phyloP scores from a whole-genome alignment of 2,113 vertebrate species.

The Strigops habroptila region DNA sequence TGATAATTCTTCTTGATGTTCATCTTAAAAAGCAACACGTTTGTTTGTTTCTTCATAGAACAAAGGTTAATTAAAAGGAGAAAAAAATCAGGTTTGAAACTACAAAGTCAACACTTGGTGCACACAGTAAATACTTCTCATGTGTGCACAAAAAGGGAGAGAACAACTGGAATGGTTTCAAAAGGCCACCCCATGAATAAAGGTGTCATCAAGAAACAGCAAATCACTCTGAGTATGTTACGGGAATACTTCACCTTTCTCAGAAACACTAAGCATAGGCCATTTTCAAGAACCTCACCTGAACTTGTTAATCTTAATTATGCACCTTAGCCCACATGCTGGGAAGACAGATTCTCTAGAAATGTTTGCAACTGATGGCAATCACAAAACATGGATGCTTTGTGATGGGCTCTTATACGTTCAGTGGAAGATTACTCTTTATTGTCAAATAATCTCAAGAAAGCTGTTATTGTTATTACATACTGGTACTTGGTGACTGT shows the following conservation, averaged over 20 bases:
- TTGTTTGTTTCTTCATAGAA: not conserved
- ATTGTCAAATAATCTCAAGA: not conserved
- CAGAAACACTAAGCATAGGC: not conserved
- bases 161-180: conserved; percentile 28
- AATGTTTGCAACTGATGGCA: not conserved
- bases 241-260: conserved; percentile 24
- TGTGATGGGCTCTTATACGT: not conserved
- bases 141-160: not conserved
- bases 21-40: not conserved
- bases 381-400: not conserved
- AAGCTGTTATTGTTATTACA: not conserved
- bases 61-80: not conserved
- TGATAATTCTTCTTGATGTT: not conserved
- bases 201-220: conserved; percentile 10
- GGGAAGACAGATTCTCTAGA: not conserved
- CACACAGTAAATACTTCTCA: not conserved
- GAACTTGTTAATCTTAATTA: conserved; percentile 45
- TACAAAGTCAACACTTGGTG: not conserved
- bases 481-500: not conserved
- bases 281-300: not conserved
- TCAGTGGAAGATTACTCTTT: not conserved
- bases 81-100: not conserved
- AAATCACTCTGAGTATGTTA: conserved; percentile 31
- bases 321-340: not conserved
- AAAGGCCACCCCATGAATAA: conserved; percentile 14